Base-by-base conservation (phyloP, 1,140 invertebrate genomes). In the Nomia melanderi region DNA sequence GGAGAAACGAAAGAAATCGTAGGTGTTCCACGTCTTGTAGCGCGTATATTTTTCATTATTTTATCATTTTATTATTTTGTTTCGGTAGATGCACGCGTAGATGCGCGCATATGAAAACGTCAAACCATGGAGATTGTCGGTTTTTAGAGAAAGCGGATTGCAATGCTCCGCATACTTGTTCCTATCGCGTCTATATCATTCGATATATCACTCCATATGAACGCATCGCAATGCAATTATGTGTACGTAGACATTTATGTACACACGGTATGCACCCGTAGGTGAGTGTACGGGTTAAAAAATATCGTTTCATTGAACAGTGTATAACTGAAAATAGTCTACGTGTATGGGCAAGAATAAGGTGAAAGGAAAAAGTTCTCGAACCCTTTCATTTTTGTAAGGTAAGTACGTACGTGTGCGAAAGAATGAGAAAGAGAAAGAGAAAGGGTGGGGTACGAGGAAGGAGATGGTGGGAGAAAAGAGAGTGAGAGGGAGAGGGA, bases 341-440 rank as follows among this genome's bases (percentile, higher is more conserved):
- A 62, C 59, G 4, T 41, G 12, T 25, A 33, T 12, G 25, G 33
- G 36, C 33, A 33, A 14, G 36, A 36, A 41, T 33, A 62, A 39
- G n/a, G 59, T 62, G 59, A 62, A 62, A 62, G 59, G 59, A 62
- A 62, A 62, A 62, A 39, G 59, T 27, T 57, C 23, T 50, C 31
- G 31, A 57, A 54, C 59, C 33, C 59, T 39, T 62, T 62, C 31
- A 62, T 62, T 62, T 62, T 62, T 41, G 33, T 23, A 62, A 62
- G 20, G 33, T n/a, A n/a, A n/a, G n/a, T 62, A 62, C n/a, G n/a
- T 23, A 12, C 33, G 9, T 33, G 33, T 62, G 59, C 39, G 53
- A 53, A 41, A 25, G 33, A 57, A 29, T 23, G 67, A 41, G 50
- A 70, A 36, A n/a, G 36, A n/a, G 36, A 27, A 17, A 44, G 29